Evolutionary conservation across 2,888 invertebrate genomes (phyloP).

Genomic region (Polyploca ridens): DNA sequence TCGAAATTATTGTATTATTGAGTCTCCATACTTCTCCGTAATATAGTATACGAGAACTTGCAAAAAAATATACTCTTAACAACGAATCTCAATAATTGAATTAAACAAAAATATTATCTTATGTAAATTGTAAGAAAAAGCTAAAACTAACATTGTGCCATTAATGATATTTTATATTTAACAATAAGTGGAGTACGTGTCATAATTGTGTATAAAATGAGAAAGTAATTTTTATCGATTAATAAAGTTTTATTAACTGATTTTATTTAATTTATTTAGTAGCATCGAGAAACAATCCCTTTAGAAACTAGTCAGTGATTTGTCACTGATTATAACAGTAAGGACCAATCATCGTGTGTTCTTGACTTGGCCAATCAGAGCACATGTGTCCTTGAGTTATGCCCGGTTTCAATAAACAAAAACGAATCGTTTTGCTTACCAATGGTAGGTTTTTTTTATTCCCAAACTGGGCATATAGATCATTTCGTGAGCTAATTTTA

Average conservation of each 20-base stretch:
- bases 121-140: conserved; percentile 16
- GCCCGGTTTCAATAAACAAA: too few species aligned
- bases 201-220: conserved; percentile 29
- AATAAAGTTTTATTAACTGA: conserved; percentile 41
- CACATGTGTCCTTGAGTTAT: too few species aligned
- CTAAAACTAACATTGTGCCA: conserved; percentile 68
- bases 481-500: too few species aligned
- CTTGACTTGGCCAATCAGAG: too few species aligned
- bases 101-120: conserved; percentile 31
- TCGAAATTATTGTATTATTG: background rate
- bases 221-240: conserved; percentile 23
- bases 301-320: too few species aligned
- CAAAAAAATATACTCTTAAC: conserved; percentile 22
- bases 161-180: conserved; percentile 56
- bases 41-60: background rate
- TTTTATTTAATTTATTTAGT: conserved; percentile 18
- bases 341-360: too few species aligned
- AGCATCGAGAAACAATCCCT: too few species aligned
- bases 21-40: background rate
- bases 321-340: too few species aligned
- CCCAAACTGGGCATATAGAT: too few species aligned
- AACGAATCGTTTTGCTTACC: too few species aligned
- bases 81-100: conserved; percentile 32
- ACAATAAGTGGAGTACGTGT: conserved; percentile 37
- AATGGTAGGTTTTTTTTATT: too few species aligned